Conservation (phyloP, 2,888 invertebrate genomes). For the Drosophila subquinaria region DNA sequence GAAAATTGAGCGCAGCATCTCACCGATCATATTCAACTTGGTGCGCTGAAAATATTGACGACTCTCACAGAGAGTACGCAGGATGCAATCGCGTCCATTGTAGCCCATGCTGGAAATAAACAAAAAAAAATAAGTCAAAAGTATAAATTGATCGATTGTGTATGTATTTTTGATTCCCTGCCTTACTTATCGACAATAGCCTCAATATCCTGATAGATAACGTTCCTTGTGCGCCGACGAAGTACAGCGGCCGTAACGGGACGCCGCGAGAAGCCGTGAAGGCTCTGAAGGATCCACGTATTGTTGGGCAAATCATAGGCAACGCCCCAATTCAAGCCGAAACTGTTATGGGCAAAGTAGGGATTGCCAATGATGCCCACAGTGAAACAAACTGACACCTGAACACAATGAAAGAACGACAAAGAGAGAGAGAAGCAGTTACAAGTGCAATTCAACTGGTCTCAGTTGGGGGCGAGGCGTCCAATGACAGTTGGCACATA, state of each 20-base stretch:
- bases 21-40: conserved; percentile 89
- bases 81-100: conserved; percentile 90
- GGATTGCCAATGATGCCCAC: conserved; percentile 88
- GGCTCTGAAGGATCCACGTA: conserved; percentile 86
- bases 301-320: conserved; percentile 88
- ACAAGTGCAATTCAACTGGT: conserved; percentile 15
- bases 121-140: not conserved
- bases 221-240: conserved; percentile 86
- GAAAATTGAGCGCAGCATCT: conserved; percentile 90
- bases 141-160: not conserved
- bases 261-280: conserved; percentile 79
- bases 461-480: not conserved
- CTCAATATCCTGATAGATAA: conserved; percentile 80
- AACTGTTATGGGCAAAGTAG: conserved; percentile 87
- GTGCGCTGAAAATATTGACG: conserved; percentile 89
- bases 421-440: not conserved
- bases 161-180: not conserved
- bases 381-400: conserved; percentile 88
- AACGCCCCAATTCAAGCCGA: conserved; percentile 90
- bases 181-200: conserved; percentile 89
- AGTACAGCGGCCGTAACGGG: conserved; percentile 84
- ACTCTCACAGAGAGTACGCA: conserved; percentile 91
- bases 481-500: conserved; percentile 76
- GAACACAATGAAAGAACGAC: conserved; percentile 19
- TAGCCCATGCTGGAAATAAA: conserved; percentile 89